Percentiles rank a stretch among this genome's conserved stretches.
phyloP scores from a whole-genome alignment of 2,888 invertebrate species.

The Crematogaster levior region DNA sequence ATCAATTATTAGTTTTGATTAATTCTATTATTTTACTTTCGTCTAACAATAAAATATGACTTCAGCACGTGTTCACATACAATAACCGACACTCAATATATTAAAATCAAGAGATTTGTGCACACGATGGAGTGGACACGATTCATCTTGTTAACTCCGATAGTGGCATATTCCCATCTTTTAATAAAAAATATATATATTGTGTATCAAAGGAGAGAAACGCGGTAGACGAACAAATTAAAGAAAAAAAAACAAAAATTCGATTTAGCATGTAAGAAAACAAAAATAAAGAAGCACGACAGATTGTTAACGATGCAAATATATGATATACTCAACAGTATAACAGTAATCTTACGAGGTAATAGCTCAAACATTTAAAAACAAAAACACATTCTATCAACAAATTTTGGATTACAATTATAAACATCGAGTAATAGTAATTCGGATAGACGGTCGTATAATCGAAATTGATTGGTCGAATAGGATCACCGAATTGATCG shows the following conservation, averaged over 20 bases:
- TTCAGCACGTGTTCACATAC: background rate
- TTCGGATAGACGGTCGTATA: conserved; percentile 28
- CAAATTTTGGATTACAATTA: conserved; percentile 55
- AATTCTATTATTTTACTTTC: background rate
- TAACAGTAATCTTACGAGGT: conserved; percentile 35
- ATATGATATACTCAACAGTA: conserved; percentile 51
- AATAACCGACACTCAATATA: conserved; percentile 10
- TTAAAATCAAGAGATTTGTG: conserved; percentile 10
- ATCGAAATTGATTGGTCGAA: conserved; percentile 34
- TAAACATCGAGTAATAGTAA: conserved; percentile 34
- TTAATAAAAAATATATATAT: conserved; percentile 31
- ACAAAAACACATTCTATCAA: conserved; percentile 61
- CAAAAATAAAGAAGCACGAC: conserved; percentile 67
- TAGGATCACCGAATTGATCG: conserved; percentile 47
- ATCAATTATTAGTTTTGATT: background rate
- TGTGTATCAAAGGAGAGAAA: conserved; percentile 59
- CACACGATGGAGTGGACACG: background rate
- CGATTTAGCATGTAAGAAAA: conserved; percentile 54
- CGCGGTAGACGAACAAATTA: conserved; percentile 58
- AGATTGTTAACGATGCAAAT: conserved; percentile 64
- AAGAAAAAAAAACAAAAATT: conserved; percentile 46
- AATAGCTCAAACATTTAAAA: conserved; percentile 60
- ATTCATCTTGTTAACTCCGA: conserved; percentile 25
- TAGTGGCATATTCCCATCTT: conserved; percentile 5
- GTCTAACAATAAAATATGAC: background rate